phyloP scores from a whole-genome alignment of 2,888 invertebrate genomes.

The Xestoiulus laeticollis region DNA sequence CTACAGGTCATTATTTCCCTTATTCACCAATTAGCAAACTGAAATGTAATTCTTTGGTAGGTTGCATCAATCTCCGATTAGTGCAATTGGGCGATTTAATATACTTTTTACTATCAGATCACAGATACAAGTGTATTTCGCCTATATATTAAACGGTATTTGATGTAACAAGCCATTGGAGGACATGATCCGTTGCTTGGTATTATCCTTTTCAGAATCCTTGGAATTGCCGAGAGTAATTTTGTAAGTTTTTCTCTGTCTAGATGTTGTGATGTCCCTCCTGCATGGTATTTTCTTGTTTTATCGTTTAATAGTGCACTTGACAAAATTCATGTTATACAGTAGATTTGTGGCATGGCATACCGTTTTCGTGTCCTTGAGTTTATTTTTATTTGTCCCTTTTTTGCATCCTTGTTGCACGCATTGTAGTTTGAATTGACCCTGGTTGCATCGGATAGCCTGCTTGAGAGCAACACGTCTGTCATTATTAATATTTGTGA shows the following conservation, averaged over 20 bases:
- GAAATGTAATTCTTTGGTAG: not conserved
- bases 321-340: not conserved
- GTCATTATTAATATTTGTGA: constrained; percentile 83
- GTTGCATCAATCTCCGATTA: not conserved
- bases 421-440: constrained; percentile 81
- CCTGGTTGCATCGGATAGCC: constrained; percentile 87
- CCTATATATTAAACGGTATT: not conserved
- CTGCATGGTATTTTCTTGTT: not conserved
- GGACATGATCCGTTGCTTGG: not conserved
- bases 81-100: not conserved
- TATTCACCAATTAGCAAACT: not conserved
- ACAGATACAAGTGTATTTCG: not conserved
- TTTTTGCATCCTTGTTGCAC: constrained; percentile 62
- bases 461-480: constrained; percentile 86
- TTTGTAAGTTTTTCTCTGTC: constrained; percentile 17
- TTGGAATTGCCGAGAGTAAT: not conserved
- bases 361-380: constrained; percentile 53
- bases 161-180: not conserved
- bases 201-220: not conserved
- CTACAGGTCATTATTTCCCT: constrained; percentile 74
- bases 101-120: no score
- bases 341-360: not conserved
- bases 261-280: not conserved
- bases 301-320: constrained; percentile 54
- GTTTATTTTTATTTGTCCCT: constrained; percentile 59